Evolutionary conservation across 2,888 invertebrate genomes (phyloP).

Genomic region (Volucella inanis): DNA sequence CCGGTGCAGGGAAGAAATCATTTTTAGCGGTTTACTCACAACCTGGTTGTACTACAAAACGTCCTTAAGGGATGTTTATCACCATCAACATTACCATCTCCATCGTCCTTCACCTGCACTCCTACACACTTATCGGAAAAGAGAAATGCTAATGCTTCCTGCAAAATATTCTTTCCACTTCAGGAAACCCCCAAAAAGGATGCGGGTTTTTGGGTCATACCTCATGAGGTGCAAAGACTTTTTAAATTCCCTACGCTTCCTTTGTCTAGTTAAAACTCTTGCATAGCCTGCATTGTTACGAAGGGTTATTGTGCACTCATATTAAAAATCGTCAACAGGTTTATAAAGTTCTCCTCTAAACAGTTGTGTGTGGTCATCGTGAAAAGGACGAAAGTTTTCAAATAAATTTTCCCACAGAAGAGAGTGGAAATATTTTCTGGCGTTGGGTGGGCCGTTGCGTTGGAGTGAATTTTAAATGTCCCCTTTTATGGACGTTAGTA

Average conservation of each 20-base stretch:
- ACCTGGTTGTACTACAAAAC: slow-evolving; percentile 43
- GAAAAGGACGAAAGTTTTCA: slow-evolving; percentile 50
- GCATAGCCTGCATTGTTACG: slow-evolving; percentile 40
- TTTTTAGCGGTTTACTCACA: slow-evolving; percentile 29
- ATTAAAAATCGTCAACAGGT: slow-evolving; percentile 64
- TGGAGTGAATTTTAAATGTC: slow-evolving; percentile 48
- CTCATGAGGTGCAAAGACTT: slow-evolving; percentile 24
- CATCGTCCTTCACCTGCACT: slow-evolving; percentile 4
- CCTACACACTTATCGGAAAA: neutral
- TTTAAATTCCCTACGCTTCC: slow-evolving; percentile 4
- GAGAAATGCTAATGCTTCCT: slow-evolving; percentile 51
- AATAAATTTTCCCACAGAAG: slow-evolving; percentile 54
- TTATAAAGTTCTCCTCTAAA: neutral
- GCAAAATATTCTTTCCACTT: slow-evolving; percentile 50
- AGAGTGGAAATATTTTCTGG: slow-evolving; percentile 6
- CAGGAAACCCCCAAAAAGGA: slow-evolving; percentile 45
- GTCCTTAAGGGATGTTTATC: slow-evolving; percentile 52
- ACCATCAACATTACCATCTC: slow-evolving; percentile 8
- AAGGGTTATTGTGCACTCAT: slow-evolving; percentile 35
- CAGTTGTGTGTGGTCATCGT: slow-evolving; percentile 18
- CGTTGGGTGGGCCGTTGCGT: slow-evolving; percentile 1
- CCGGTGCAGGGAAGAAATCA: slow-evolving; percentile 4
- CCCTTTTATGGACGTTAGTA: neutral
- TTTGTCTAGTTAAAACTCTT: slow-evolving; percentile 18
- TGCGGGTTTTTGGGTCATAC: slow-evolving; percentile 54